Evolutionary conservation across 2,797 vertebrate genomes (phyloP).

Genomic region (Thripadectes ignobilis): DNA sequence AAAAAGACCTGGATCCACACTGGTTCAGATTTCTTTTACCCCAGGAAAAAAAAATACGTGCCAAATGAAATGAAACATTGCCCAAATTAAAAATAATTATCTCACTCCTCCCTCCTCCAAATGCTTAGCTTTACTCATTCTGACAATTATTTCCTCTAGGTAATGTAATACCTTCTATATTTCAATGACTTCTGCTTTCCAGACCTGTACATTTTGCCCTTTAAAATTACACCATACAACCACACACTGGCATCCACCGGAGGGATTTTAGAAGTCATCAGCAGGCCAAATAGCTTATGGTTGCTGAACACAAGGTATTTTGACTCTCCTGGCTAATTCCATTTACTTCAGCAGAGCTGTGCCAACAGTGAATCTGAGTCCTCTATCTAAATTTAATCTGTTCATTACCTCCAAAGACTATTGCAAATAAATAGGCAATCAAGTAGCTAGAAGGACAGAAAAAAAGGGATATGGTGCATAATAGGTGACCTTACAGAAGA

Average conservation of each 20-base stretch:
- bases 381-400: constrained; percentile 63
- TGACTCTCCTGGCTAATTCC: constrained; percentile 46
- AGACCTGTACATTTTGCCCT: background rate
- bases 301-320: constrained; percentile 41
- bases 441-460: constrained; percentile 33
- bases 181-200: background rate
- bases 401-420: constrained; percentile 54
- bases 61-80: background rate
- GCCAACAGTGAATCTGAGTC: constrained; percentile 35
- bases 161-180: background rate
- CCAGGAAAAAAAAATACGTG: background rate
- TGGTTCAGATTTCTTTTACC: background rate
- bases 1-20: background rate
- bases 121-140: background rate
- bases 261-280: constrained; percentile 15
- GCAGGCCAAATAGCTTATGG: constrained; percentile 6
- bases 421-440: constrained; percentile 63
- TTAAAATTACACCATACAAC: background rate
- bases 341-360: constrained; percentile 42
- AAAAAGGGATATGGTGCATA: background rate
- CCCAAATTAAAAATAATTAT: background rate
- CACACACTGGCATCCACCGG: background rate
- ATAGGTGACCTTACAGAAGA: constrained; percentile 18
- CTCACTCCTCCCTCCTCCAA: background rate
- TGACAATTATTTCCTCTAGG: background rate